Conservation (phyloP, 2,888 invertebrate genomes). For the Poecilus cupreus region DNA sequence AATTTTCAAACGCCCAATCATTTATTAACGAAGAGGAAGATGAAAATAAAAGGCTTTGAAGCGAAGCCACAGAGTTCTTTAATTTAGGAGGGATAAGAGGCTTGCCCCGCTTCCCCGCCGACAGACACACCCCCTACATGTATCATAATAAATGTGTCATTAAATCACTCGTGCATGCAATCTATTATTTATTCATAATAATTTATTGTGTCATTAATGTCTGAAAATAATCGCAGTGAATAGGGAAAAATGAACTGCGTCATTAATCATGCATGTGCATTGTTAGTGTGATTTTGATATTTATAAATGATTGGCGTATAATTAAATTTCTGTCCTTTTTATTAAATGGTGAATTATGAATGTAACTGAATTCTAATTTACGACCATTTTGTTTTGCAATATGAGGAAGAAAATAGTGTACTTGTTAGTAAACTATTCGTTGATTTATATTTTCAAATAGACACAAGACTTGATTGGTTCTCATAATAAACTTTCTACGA, state of each 20-base stretch:
- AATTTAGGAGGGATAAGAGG: not conserved
- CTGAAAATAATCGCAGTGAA: constrained; percentile 58
- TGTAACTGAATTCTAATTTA: not conserved
- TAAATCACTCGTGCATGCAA: constrained; percentile 58
- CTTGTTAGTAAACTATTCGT: not conserved
- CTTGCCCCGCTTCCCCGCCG: not conserved
- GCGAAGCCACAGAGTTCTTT: not conserved
- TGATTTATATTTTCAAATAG: no score
- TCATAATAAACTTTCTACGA: not conserved
- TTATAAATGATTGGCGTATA: constrained; percentile 57
- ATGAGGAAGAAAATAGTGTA: not conserved
- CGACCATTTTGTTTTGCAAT: not conserved
- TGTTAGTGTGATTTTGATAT: constrained; percentile 54
- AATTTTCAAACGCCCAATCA: constrained; percentile 10
- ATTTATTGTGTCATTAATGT: constrained; percentile 59
- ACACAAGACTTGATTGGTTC: not conserved
- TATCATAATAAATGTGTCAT: constrained; percentile 59
- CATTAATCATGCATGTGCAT: constrained; percentile 53
- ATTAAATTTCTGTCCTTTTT: constrained; percentile 52
- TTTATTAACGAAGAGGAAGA: not conserved
- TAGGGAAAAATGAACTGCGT: constrained; percentile 56
- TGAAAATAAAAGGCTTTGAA: constrained; percentile 9
- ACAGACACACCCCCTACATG: constrained; percentile 32
- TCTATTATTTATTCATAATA: constrained; percentile 59
- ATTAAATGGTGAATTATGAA: constrained; percentile 48